Evolutionary conservation across 2,113 vertebrate genomes (phyloP).

Genomic region (Leptobrachium ailaonicum): DNA sequence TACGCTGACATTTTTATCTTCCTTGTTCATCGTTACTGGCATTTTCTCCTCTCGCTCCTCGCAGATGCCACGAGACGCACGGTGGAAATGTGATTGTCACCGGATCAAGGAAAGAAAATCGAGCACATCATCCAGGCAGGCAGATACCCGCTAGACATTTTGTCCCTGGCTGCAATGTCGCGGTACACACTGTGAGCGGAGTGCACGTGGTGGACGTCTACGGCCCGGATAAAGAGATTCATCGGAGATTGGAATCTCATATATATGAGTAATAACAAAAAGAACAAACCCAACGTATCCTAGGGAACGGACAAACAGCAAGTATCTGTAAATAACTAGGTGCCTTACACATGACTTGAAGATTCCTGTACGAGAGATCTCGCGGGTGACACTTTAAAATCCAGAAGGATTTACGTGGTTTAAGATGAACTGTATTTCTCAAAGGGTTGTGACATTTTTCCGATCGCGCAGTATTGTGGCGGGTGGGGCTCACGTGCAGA

Average conservation of each 20-base stretch:
- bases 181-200: slow-evolving; percentile 1
- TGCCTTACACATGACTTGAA: slow-evolving; percentile 62
- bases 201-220: slow-evolving; percentile 46
- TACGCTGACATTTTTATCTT: not conserved
- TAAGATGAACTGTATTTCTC: not conserved
- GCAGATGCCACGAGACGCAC: slow-evolving; percentile 59
- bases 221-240: slow-evolving; percentile 30
- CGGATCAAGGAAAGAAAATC: slow-evolving; percentile 7
- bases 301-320: slow-evolving; percentile 52
- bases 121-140: not conserved
- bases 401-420: not conserved
- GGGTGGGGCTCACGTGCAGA: not conserved
- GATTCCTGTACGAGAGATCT: slow-evolving; percentile 32
- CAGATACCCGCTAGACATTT: accelerated
- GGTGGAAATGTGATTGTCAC: accelerated
- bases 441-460: too few species aligned
- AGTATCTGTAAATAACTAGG: slow-evolving; percentile 52
- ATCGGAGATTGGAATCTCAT: slow-evolving; percentile 11
- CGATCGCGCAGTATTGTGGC: too few species aligned
- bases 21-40: not conserved
- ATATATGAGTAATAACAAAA: slow-evolving; percentile 56
- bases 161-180: accelerated
- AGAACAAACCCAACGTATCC: not conserved
- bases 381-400: not conserved
- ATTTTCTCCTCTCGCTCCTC: slow-evolving; percentile 17